Conservation (phyloP, 2,113 vertebrate genomes). For the Regulus satrapa region DNA sequence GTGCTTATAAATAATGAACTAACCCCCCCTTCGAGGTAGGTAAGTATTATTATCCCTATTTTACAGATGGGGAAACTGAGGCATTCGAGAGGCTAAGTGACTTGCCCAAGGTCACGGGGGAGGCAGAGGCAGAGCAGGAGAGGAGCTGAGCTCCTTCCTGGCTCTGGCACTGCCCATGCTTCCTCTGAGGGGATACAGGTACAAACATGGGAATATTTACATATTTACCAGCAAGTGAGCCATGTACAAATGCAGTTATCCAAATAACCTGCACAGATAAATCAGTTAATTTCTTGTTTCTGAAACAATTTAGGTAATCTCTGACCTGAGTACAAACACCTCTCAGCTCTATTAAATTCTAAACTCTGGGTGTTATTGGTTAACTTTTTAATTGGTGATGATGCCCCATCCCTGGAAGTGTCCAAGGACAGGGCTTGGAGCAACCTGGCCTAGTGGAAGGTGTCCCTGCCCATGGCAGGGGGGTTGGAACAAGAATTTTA, state of each 20-base stretch:
- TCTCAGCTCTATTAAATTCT: not conserved
- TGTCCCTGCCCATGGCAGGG: not conserved
- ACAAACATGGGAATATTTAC: not conserved
- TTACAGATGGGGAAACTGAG: constrained; percentile 67
- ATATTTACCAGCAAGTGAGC: not conserved
- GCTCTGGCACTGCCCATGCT: not conserved
- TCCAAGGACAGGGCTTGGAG: not conserved
- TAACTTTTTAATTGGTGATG: not conserved
- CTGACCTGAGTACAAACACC: constrained; percentile 18
- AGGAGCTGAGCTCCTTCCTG: not conserved
- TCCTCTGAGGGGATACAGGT: not conserved
- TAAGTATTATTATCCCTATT: constrained; percentile 59
- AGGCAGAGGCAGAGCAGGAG: not conserved
- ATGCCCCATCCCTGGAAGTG: not conserved
- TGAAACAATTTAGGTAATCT: not conserved
- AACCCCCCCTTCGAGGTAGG: constrained; percentile 61
- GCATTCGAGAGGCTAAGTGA: constrained; percentile 18
- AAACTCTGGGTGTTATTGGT: not conserved
- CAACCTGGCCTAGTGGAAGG: not conserved
- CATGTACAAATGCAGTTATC: not conserved
- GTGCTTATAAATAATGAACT: constrained; percentile 42
- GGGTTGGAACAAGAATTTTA: not conserved
- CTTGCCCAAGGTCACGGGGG: constrained; percentile 58
- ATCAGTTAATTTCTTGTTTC: not conserved
- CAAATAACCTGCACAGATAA: not conserved